Evolutionary conservation across 2,797 vertebrate species (phyloP).

Genomic region (Malurus leucopterus): DNA sequence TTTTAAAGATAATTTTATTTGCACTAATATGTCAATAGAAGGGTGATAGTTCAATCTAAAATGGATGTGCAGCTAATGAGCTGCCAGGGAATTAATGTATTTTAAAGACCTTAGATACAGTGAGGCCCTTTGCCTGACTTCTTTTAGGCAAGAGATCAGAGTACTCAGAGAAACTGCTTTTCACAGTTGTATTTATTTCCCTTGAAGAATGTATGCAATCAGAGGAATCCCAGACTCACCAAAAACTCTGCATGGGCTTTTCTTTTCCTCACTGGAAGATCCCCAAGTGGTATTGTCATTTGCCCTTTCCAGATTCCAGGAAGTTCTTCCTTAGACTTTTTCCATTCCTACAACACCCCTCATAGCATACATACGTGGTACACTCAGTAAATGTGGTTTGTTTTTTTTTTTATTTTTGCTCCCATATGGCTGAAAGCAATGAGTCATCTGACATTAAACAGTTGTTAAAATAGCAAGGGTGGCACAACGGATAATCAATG

Average conservation of each 20-base stretch:
- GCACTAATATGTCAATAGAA: not conserved
- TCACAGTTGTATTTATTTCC: not conserved
- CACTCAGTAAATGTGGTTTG: not conserved
- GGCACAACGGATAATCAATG: not conserved
- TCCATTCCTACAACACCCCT: not conserved
- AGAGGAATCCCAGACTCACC: not conserved
- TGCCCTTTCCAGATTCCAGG: not conserved
- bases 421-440: not conserved
- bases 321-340: not conserved
- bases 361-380: not conserved
- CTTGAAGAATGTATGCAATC: not conserved
- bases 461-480: not conserved
- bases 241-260: not conserved
- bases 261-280: not conserved
- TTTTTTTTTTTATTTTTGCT: not conserved
- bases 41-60: not conserved
- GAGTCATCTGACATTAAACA: not conserved
- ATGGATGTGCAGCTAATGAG: not conserved
- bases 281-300: not conserved
- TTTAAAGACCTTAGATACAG: not conserved
- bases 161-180: not conserved
- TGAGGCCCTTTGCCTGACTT: not conserved
- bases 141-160: not conserved
- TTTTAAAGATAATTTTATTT: constrained; percentile 41
- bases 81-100: not conserved